Percentiles rank a stretch among this genome's conserved stretches.
These are phyloP conservation scores for Urosaurus nigricauda DNA, from an alignment of 2,797 vertebrate genomes.

Conservation along the genomic window DNA sequence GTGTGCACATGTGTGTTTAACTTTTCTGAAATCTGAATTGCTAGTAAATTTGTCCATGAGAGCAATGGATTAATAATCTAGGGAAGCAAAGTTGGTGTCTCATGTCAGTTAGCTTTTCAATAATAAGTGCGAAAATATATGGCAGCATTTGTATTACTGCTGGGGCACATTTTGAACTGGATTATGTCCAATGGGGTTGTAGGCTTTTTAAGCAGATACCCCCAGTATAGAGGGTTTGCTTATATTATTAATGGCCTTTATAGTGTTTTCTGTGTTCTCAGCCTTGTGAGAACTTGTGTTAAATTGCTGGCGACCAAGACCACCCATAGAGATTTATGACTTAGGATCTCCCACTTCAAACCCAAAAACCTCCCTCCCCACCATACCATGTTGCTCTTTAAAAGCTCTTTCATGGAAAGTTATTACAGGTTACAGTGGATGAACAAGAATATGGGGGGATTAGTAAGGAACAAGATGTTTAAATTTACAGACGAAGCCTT, in stretches of 20 bases:
- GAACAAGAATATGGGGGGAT: background rate
- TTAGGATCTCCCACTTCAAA: conserved; percentile 27
- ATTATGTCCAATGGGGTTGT: background rate
- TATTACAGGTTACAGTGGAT: background rate
- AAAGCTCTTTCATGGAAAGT: background rate
- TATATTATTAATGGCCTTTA: conserved; percentile 29
- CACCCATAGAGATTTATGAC: conserved; percentile 21
- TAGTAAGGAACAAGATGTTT: background rate
- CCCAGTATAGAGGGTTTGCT: conserved; percentile 1
- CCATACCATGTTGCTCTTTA: background rate
- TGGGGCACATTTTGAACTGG: background rate
- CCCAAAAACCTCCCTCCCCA: background rate
- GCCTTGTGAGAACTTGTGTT: conserved; percentile 7
- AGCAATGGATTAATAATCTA: background rate
- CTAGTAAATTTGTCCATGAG: background rate
- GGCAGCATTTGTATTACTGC: background rate
- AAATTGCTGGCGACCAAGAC: conserved; percentile 11
- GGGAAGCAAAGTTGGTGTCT: background rate
- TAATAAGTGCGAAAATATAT: conserved; percentile 5
- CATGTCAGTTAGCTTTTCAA: background rate
- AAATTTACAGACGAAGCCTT: background rate
- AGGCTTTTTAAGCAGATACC: background rate
- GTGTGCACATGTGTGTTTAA: background rate
- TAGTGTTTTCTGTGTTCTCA: conserved; percentile 17
- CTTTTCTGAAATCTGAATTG: background rate